Percentiles rank a stretch among this genome's conserved stretches.
phyloP scores from a whole-genome alignment of 1,140 invertebrate species.

The Mizuhopecten yessoensis region DNA sequence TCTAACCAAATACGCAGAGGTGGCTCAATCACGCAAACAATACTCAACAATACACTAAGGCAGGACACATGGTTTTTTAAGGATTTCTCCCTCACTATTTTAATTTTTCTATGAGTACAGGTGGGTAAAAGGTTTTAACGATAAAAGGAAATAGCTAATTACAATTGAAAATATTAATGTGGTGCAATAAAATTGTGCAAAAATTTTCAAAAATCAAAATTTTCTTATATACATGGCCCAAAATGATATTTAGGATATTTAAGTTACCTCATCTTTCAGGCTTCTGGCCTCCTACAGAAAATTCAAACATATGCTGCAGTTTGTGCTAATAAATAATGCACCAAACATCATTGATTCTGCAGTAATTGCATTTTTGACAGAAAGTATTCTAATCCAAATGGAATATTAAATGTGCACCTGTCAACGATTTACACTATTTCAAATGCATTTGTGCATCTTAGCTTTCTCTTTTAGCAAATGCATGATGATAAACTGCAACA shows the following conservation, averaged over 20 bases:
- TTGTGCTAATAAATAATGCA: no score
- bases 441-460: no score
- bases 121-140: background rate
- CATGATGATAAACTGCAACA: no score
- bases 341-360: no score
- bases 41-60: background rate
- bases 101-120: background rate
- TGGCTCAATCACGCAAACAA: background rate
- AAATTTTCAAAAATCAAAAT: background rate
- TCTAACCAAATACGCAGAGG: background rate
- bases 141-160: background rate
- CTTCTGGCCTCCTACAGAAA: constrained; percentile 47
- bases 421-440: no score
- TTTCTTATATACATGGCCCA: background rate
- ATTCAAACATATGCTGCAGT: background rate
- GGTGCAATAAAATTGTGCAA: background rate
- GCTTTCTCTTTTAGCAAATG: no score
- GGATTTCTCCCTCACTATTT: no score
- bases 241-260: background rate
- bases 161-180: background rate
- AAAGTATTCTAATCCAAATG: no score
- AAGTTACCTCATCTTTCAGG: constrained; percentile 50
- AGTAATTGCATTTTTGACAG: no score
- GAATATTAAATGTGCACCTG: no score
- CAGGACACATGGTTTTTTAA: background rate